Evolutionary conservation across 2,888 invertebrate species (phyloP).

Genomic region (Phrixothrix hirtus): DNA sequence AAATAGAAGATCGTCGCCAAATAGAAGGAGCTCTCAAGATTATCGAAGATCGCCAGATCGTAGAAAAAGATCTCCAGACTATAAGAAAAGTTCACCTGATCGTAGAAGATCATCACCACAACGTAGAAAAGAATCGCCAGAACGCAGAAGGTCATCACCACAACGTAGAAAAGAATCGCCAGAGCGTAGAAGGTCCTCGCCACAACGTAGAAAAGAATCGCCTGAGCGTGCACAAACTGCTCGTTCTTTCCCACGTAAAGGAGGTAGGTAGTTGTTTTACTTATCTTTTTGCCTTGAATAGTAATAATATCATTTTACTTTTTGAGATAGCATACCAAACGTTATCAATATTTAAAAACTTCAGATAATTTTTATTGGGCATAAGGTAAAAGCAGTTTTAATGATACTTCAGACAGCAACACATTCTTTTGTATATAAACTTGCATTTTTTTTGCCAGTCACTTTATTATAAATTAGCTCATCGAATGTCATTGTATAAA

Average conservation of each 20-base stretch:
- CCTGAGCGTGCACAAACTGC: conserved; percentile 22
- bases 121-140: conserved; percentile 21
- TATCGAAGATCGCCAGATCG: conserved; percentile 22
- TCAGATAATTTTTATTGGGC: background rate
- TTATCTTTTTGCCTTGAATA: too few species aligned
- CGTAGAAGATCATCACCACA: conserved; percentile 16
- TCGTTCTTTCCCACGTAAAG: conserved; percentile 17
- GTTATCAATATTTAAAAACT: background rate
- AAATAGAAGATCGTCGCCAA: conserved; percentile 7
- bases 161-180: conserved; percentile 19
- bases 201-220: conserved; percentile 24
- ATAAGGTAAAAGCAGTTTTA: too few species aligned
- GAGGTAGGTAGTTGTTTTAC: too few species aligned
- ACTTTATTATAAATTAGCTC: too few species aligned
- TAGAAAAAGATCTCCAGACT: conserved; percentile 24
- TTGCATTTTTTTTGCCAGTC: too few species aligned
- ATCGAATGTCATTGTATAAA: too few species aligned
- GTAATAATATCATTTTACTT: too few species aligned
- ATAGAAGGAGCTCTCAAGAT: conserved; percentile 26
- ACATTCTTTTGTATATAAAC: too few species aligned
- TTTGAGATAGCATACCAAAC: too few species aligned
- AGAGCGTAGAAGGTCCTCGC: conserved; percentile 11
- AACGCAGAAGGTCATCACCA: conserved; percentile 20
- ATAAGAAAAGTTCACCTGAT: conserved; percentile 24
- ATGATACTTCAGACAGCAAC: too few species aligned